phyloP scores from a whole-genome alignment of 2,113 vertebrate genomes.

The Recurvirostra avosetta region DNA sequence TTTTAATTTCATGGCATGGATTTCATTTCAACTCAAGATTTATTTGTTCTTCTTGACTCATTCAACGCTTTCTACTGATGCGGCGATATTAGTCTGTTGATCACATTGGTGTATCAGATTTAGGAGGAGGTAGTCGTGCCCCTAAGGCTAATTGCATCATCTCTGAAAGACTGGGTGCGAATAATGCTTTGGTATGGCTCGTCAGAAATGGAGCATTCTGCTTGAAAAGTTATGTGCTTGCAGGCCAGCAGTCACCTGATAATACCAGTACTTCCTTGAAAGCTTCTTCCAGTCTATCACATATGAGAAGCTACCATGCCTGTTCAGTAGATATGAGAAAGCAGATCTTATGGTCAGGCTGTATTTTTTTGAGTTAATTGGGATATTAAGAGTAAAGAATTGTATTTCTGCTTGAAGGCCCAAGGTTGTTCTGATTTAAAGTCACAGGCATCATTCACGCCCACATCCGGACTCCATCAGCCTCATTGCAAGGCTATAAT shows the following conservation, averaged over 20 bases:
- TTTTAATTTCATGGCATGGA: not conserved
- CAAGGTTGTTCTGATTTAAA: not conserved
- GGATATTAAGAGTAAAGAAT: not conserved
- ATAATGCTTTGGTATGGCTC: not conserved
- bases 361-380: not conserved
- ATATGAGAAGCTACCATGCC: not conserved
- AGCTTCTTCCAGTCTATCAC: not conserved
- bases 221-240: not conserved
- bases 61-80: not conserved
- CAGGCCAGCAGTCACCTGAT: not conserved
- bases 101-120: not conserved
- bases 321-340: not conserved
- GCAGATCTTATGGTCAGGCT: not conserved
- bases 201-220: not conserved
- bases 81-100: not conserved
- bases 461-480: not conserved
- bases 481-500: not conserved
- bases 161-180: not conserved
- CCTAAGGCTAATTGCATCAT: not conserved
- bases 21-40: not conserved
- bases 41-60: not conserved
- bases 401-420: not conserved
- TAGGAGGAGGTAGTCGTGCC: not conserved
- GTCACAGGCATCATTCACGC: not conserved
- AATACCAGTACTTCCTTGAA: not conserved